Evolutionary conservation across 1,140 invertebrate species (phyloP), one percentile per base, ranked within the genome.

Genomic region (Amphibalanus amphitrite): DNA sequence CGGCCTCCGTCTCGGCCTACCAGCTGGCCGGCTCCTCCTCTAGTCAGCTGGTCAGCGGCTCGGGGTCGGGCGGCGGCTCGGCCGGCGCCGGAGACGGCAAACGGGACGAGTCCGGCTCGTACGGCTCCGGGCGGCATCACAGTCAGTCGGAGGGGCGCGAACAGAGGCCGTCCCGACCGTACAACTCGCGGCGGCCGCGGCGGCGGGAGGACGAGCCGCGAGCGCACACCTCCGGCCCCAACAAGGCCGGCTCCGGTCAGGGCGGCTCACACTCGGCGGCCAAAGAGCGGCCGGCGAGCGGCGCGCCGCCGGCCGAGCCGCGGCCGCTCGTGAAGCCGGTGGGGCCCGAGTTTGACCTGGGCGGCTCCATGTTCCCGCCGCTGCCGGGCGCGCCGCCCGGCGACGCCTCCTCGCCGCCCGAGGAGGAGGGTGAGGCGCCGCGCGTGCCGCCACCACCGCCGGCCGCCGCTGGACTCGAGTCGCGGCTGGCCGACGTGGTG

Each of bases 291-390:
- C 13, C 47, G 47, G 10, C 47, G 47, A 23, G 47, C 17, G 47
- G 47, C 20, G 47, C 47, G 13, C 13, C 17, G 47, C 13, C 47
- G 6, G 13, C 47, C 47, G 47, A 59, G 47, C 13, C 47, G 47
- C 47, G 47, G 6, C 47, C 47, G 47, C 47, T 23, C 6, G 47
- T 8, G 10, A 59, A 59, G 47, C 47, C 47, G 47, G 6, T 23
- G 10, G 47, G 47, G 23, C 47, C 47, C 1, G 47, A 90, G 77
- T 92, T 92, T 81, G 90, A 92, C 79, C 81, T 92, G 70, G 89
- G 90, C 80, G 88, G 88, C 73, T 84, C 87, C 64, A 79, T 90
- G 69, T 92, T 93, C 79, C 90, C 90, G 71, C 90, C 90, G 70
- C 82, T 92, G 78, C 90, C 90, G 68, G 88, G 88, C 65, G 65